These are phyloP conservation scores for Turritopsis dohrnii DNA, from an alignment of 30 jellyfish, hydroid and myxozoan species.

Conservation along the genomic window DNA sequence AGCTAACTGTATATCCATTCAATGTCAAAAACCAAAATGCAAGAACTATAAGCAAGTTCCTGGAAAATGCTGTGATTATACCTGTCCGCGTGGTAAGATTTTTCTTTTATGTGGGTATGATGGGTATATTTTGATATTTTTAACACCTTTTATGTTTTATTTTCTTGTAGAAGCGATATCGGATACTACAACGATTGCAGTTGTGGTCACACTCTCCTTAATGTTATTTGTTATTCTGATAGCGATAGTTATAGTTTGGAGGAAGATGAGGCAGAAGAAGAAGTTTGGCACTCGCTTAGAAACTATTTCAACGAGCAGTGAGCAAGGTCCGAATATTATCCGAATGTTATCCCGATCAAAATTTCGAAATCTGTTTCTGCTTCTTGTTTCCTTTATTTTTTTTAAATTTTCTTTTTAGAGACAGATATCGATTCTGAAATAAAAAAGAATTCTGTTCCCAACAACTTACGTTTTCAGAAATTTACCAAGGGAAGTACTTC, in stretches of 20 bases:
- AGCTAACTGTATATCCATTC: slow-evolving; percentile 51
- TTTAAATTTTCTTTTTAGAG: background rate
- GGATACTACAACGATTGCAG: slow-evolving; percentile 64
- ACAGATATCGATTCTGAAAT: slow-evolving; percentile 1
- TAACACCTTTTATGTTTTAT: background rate
- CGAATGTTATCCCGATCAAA: background rate
- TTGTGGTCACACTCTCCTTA: slow-evolving; percentile 56
- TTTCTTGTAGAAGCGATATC: slow-evolving; percentile 58
- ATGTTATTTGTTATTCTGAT: slow-evolving; percentile 50
- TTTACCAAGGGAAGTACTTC: background rate
- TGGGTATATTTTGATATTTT: background rate
- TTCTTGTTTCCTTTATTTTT: background rate
- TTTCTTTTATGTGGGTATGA: background rate
- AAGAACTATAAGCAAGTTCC: slow-evolving; percentile 54
- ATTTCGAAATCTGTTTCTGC: background rate
- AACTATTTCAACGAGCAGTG: slow-evolving; percentile 14
- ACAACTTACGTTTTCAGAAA: slow-evolving; percentile 7
- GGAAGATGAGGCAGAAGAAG: slow-evolving; percentile 25
- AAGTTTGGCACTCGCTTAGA: slow-evolving; percentile 21
- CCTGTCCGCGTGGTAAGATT: slow-evolving; percentile 69
- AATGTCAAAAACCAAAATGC: slow-evolving; percentile 69
- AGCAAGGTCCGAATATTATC: background rate
- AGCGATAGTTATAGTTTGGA: slow-evolving; percentile 68
- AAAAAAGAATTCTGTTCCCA: slow-evolving; percentile 13
- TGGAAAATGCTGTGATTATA: slow-evolving; percentile 89